Percentiles rank a stretch among this genome's conserved stretches.
phyloP scores from a whole-genome alignment of 1,140 invertebrate genomes.

The Hycleus cichorii region DNA sequence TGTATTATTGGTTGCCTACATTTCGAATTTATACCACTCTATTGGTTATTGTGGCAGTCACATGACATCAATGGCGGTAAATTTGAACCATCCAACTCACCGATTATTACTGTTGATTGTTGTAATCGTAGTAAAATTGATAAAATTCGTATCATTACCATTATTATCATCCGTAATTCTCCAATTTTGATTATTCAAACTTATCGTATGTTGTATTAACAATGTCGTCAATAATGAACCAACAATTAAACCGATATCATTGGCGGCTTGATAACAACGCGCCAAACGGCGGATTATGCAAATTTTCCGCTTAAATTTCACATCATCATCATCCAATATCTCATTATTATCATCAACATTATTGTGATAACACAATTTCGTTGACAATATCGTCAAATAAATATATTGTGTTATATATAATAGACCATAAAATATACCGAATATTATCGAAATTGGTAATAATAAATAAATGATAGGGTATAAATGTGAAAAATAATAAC shows the following conservation, averaged over 20 bases:
- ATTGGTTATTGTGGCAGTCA: too few species aligned
- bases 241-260: slow-evolving; percentile 51
- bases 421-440: slow-evolving; percentile 50
- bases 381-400: slow-evolving; percentile 51
- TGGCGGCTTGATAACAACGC: slow-evolving; percentile 46
- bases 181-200: slow-evolving; percentile 3
- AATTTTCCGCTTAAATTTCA: slow-evolving; percentile 42
- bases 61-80: too few species aligned
- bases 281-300: slow-evolving; percentile 41
- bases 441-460: slow-evolving; percentile 51
- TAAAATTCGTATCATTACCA: too few species aligned
- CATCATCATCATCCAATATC: slow-evolving; percentile 42
- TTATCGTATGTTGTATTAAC: slow-evolving; percentile 42
- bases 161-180: too few species aligned
- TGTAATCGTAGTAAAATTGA: too few species aligned
- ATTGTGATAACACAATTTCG: slow-evolving; percentile 46
- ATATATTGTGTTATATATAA: slow-evolving; percentile 49
- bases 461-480: slow-evolving; percentile 55
- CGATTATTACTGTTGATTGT: too few species aligned
- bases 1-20: too few species aligned
- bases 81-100: too few species aligned
- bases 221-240: slow-evolving; percentile 46
- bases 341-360: slow-evolving; percentile 41
- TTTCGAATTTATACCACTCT: too few species aligned
- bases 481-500: slow-evolving; percentile 52